These are phyloP conservation scores for Drosophila infuscata DNA, from an alignment of 2,888 invertebrate genomes.

Conservation along the genomic window DNA sequence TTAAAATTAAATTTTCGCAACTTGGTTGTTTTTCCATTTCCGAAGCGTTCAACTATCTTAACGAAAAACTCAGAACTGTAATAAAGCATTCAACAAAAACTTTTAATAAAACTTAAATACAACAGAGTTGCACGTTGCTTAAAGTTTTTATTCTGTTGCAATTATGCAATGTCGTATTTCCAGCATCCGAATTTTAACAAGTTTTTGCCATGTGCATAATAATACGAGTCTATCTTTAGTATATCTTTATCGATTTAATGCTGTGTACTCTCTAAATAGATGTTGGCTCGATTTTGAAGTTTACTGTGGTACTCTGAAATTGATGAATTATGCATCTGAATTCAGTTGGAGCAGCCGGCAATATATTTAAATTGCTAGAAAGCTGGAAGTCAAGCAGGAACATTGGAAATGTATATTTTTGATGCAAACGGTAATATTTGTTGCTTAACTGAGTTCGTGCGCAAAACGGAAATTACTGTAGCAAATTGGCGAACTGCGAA, in stretches of 20 bases:
- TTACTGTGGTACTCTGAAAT: constrained; percentile 20
- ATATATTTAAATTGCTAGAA: constrained; percentile 39
- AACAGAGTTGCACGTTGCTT: neutral
- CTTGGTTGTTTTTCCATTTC: neutral
- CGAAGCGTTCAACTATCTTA: neutral
- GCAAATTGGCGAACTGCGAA: constrained; percentile 51
- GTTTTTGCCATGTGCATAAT: neutral
- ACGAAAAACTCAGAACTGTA: neutral
- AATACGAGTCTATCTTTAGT: neutral
- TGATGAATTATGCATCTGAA: constrained; percentile 56
- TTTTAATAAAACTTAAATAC: neutral
- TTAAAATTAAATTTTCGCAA: neutral
- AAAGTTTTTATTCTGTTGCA: neutral
- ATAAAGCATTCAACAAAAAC: neutral
- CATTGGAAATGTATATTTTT: constrained; percentile 23
- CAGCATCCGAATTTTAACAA: constrained; percentile 4
- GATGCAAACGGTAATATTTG: constrained; percentile 1
- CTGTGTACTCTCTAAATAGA: neutral
- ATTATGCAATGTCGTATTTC: no score
- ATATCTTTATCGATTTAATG: constrained; percentile 29
- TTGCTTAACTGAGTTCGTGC: constrained; percentile 24
- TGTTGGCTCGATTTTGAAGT: constrained; percentile 6
- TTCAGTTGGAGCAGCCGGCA: constrained; percentile 7
- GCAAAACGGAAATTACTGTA: constrained; percentile 53
- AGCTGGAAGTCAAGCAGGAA: constrained; percentile 8